phyloP scores from a whole-genome alignment of 2,888 invertebrate species.

The Tetragonisca angustula region DNA sequence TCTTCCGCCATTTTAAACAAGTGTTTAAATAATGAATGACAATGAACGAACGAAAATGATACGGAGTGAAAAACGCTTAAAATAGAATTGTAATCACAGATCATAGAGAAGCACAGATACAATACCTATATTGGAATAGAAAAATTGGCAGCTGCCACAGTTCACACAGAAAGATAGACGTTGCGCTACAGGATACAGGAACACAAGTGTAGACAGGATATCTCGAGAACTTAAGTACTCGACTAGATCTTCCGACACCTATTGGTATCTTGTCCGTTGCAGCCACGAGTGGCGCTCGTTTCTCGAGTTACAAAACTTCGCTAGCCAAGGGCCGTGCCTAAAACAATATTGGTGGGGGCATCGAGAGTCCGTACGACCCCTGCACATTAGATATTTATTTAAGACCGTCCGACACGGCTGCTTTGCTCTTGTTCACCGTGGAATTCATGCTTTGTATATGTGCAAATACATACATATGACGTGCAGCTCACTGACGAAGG shows the following conservation, averaged over 20 bases:
- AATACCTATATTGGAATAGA: neutral
- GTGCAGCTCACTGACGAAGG: conserved; percentile 48
- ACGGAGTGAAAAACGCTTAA: neutral
- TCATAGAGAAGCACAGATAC: neutral
- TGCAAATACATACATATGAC: conserved; percentile 26
- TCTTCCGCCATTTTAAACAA: neutral
- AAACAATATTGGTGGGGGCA: conserved; percentile 77
- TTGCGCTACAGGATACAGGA: conserved; percentile 11
- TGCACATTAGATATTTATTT: conserved; percentile 78
- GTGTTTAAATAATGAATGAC: neutral
- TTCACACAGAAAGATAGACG: conserved; percentile 20
- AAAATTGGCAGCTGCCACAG: conserved; percentile 48
- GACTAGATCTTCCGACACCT: conserved; percentile 59
- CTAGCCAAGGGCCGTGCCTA: conserved; percentile 69
- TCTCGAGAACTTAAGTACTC: conserved; percentile 47
- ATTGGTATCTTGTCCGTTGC: conserved; percentile 51
- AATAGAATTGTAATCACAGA: neutral
- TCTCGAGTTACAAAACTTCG: conserved; percentile 71
- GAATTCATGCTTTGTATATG: conserved; percentile 46
- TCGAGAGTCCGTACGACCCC: conserved; percentile 61
- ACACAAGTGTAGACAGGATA: conserved; percentile 46
- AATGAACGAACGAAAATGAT: neutral
- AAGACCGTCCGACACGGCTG: conserved; percentile 74
- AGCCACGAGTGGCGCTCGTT: conserved; percentile 67
- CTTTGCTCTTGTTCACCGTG: conserved; percentile 67